Base-by-base conservation (phyloP, 1,140 invertebrate species). In the Eupristina koningsbergeri region DNA sequence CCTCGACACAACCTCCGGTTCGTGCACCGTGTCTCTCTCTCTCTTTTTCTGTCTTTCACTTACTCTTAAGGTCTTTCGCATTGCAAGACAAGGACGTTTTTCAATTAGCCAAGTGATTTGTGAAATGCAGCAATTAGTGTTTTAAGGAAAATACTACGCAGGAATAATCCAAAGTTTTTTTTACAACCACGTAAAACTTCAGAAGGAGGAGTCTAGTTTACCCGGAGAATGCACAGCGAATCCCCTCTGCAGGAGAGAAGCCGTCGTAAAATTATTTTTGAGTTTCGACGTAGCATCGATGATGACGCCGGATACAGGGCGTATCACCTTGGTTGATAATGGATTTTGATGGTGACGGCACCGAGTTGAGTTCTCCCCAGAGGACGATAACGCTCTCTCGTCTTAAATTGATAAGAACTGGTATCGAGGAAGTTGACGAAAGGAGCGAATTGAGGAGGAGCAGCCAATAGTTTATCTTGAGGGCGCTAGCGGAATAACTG, bases 231-330 rank as follows among this genome's bases (percentile, higher is more conserved):
- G n/a, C n/a, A n/a, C n/a, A n/a, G n/a, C n/a, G n/a, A n/a, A n/a
- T n/a, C n/a, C 31, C 7, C 64, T 36, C 17, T 19, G 64, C 15
- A 34, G 34, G 64, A 67, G 64, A 36, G 64, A 67, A 0, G 64
- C 64, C 29, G 34, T n/a, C 64, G 31, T 36, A 15, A 67, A 9
- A 26, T 34, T 67, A 67, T 67, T 67, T 64, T 67, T 34, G 64
- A 67, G 64, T 36, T 31, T 67, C 64, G 64, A 34, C 34, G 64
- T 36, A 17, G 64, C 64, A 34, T 67, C 64, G 64, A 22, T 34
- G 64, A 67, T 67, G 64, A 67, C 34, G 64, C 64, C 64, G 64
- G 64, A 67, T 67, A 67, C 64, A 34, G 64, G 64, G 64, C 64
- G 64, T 67, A 67, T 67, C 64, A 67, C 34, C 64, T 67, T 67